Evolutionary conservation across 2,113 vertebrate genomes (phyloP), one percentile per base, ranked within the genome.

Genomic region (Pomatorhinus ruficollis): DNA sequence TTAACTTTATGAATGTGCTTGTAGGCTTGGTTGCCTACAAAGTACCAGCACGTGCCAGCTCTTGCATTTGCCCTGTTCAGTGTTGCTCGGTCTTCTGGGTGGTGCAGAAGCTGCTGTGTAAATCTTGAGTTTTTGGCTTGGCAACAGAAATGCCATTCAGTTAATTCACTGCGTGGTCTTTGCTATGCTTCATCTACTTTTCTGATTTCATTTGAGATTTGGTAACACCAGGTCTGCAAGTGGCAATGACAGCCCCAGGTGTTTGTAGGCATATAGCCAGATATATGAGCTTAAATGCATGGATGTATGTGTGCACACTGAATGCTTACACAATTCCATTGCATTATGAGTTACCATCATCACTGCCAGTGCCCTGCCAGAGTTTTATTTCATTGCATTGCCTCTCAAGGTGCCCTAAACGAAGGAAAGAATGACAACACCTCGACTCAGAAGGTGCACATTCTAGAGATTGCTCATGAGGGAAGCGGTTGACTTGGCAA

Each of bases 401-500:
- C 19, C 64, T 91, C 61, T 70, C 69, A 90, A 93, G 84, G 87
- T 90, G 83, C 54, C 84, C 53, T 83, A 33, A 63, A 19, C 35
- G 52, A 94, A 76, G 24, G 69, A 60, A 54, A 15, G 49, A 77
- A 71, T 54, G 94, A 65, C 64, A 88, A 33, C 25, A 39, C 57
- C 33, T 84, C 0, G 2, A 37, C 86, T 88, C 2, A 2, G 63
- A 94, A 83, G 47, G 87, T 0, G 0, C 65, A 14, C 25, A 2
- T 76, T 60, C 83, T 44, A 5, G 81, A 84, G 66, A 83, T 88
- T 50, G 53, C 87, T 95, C 90, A 79, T 74, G 89, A 96, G 82
- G 65, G 84, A 95, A 87, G 57, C 1, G 14, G 69, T 90, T 93
- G 86, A 78, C 92, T 97, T 96, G 95, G 93, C 89, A 96, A 90